Evolutionary conservation across 2,113 vertebrate genomes (phyloP).

Genomic region (Cyanoliseus patagonus): DNA sequence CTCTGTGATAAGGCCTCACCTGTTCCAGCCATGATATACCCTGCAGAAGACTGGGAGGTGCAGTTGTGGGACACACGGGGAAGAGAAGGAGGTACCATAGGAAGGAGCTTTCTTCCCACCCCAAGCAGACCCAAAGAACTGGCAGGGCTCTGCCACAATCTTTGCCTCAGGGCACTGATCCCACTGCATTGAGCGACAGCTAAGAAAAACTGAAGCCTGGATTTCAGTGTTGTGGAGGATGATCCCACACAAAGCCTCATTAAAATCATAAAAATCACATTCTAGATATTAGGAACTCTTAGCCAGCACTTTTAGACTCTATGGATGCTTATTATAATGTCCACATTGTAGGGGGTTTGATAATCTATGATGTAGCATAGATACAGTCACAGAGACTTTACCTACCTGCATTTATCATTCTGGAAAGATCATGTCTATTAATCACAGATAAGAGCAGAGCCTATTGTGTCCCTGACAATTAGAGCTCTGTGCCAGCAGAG

Average conservation of each 20-base stretch:
- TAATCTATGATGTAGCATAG: conserved; percentile 56
- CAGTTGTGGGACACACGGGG: background rate
- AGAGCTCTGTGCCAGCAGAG: conserved; percentile 47
- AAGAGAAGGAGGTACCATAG: background rate
- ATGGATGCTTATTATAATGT: conserved; percentile 55
- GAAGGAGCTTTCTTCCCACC: background rate
- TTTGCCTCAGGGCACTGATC: background rate
- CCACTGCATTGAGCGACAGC: background rate
- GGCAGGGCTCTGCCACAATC: background rate
- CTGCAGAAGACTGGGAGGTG: background rate
- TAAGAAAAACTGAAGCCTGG: background rate
- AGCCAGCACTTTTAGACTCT: conserved; percentile 44
- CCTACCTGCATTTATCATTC: conserved; percentile 69
- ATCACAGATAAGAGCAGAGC: conserved; percentile 60
- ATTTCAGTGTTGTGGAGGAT: conserved; percentile 42
- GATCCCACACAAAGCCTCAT: conserved; percentile 9
- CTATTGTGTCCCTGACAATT: conserved; percentile 59
- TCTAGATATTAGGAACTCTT: conserved; percentile 41
- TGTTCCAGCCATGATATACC: background rate
- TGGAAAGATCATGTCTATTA: conserved; percentile 68
- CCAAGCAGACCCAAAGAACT: background rate
- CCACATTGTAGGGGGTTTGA: conserved; percentile 49
- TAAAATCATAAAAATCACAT: conserved; percentile 66
- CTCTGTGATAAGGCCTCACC: background rate
- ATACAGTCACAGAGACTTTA: conserved; percentile 57